Conservation (phyloP, 2,888 invertebrate genomes). For the Sicus ferrugineus region DNA sequence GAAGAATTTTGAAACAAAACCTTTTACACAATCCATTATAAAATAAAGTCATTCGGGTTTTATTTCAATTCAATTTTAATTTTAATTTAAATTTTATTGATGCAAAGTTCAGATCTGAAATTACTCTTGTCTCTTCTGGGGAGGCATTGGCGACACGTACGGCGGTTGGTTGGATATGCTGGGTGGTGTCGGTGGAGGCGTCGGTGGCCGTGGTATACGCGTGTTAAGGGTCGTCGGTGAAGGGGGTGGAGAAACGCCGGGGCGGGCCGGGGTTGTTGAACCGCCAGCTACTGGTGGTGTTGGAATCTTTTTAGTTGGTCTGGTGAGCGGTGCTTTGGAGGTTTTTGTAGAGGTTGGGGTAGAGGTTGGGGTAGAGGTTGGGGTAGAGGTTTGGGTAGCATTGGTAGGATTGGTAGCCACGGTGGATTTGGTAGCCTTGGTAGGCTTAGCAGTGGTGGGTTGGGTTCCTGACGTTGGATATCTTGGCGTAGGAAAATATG, state of each 20-base stretch:
- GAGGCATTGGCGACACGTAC: neutral
- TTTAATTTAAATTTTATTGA: too few species aligned
- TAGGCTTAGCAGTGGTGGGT: constrained; percentile 12
- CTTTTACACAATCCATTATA: too few species aligned
- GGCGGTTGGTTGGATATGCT: constrained; percentile 37
- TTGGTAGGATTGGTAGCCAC: neutral
- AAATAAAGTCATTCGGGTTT: too few species aligned
- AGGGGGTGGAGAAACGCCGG: constrained; percentile 46
- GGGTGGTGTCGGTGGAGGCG: constrained; percentile 49
- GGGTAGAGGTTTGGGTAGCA: neutral
- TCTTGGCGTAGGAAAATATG: constrained; percentile 19
- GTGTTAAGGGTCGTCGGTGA: constrained; percentile 39
- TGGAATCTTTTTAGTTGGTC: neutral
- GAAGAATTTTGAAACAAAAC: too few species aligned
- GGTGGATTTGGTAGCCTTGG: neutral
- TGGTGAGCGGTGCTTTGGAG: neutral
- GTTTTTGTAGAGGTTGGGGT: constrained; percentile 2
- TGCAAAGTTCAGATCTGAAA: too few species aligned
- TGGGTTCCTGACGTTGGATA: constrained; percentile 20
- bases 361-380: constrained; percentile 20
- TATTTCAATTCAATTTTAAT: too few species aligned
- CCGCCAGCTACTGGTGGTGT: constrained; percentile 5
- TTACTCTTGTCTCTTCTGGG: too few species aligned
- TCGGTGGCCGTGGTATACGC: constrained; percentile 45
- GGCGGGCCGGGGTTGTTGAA: constrained; percentile 21